Base-by-base conservation (phyloP, 2,113 vertebrate species). In the Tachysurus vachellii region DNA sequence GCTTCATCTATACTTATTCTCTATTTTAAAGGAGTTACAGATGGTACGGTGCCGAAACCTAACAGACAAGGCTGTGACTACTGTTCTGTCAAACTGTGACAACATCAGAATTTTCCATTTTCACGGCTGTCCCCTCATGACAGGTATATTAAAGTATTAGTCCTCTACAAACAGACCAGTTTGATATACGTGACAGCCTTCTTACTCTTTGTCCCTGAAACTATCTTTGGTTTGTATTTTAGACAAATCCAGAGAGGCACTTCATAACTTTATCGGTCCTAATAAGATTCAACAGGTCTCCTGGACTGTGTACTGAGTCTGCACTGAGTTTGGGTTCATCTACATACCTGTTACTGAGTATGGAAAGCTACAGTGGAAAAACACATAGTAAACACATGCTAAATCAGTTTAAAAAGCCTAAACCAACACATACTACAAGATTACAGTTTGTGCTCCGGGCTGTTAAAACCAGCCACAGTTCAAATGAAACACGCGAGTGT, bases 281-380 rank as follows among this genome's bases (percentile, higher is more conserved):
- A 94, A 95, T 86, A 96, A 96, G 92, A 95, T 97, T 66, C 96
- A 96, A 81, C 96, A 97, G 85, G 93, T 97, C 59, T 95, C 96
- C 0, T 97, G 97, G 97, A 96, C 96, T 75, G 95, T 96, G 76
- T 97, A 97, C 79, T 96, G 92, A 96, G 23, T 31, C 56, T 42
- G 26, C 19, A 7, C 54, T 31, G 23, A 44, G 9, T 81, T 23
- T 81, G 11, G 23, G 56, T 12, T 36, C 9, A n/a, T 36, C 17
- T 2, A 54, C n/a, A 13, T 13, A 77, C 5, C 14, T 54, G 50
- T 54, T 54, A 54, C 28, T 28, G 26, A 14, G 8, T 53, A 14
- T 14, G 54, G n/a, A n/a, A 77, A 54, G 16, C 75, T 77, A 54
- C 75, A 28, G 26, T 53, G 42, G 2, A 76, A 53, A 77, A 77